Evolutionary conservation across 2,888 invertebrate genomes (phyloP).

Genomic region (Pandemis cinnamomeana): DNA sequence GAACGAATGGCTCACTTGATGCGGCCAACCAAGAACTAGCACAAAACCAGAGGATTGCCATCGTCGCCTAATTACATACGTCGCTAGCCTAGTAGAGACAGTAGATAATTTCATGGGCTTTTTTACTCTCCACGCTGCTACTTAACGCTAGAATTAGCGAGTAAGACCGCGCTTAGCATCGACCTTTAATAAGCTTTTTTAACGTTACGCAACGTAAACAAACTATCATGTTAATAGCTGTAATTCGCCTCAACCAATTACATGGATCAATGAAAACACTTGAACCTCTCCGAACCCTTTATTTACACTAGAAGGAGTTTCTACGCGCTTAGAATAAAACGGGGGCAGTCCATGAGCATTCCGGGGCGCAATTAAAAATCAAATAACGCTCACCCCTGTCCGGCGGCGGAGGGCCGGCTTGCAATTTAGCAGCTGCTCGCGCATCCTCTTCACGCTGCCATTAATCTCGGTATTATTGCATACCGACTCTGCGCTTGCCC

Average conservation of each 20-base stretch:
- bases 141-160: too few species aligned
- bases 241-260: constrained; percentile 33
- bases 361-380: constrained; percentile 79
- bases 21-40: too few species aligned
- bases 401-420: constrained; percentile 25
- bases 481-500: constrained; percentile 1
- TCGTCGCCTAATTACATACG: too few species aligned
- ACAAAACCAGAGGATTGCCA: too few species aligned
- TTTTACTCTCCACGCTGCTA: too few species aligned
- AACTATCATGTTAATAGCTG: constrained; percentile 2
- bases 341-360: constrained; percentile 67
- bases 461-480: constrained; percentile 7
- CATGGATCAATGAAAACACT: constrained; percentile 29
- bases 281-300: constrained; percentile 21
- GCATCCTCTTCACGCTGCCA: background rate
- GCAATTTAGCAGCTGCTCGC: constrained; percentile 35
- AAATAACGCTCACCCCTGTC: constrained; percentile 73
- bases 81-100: too few species aligned
- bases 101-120: too few species aligned
- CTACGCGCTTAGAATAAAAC: constrained; percentile 22
- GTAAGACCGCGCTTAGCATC: too few species aligned
- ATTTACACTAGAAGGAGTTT: constrained; percentile 40
- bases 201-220: background rate
- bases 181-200: background rate
- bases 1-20: too few species aligned